Evolutionary conservation across 2,888 invertebrate species (phyloP).

Genomic region (Smittia aterrima): DNA sequence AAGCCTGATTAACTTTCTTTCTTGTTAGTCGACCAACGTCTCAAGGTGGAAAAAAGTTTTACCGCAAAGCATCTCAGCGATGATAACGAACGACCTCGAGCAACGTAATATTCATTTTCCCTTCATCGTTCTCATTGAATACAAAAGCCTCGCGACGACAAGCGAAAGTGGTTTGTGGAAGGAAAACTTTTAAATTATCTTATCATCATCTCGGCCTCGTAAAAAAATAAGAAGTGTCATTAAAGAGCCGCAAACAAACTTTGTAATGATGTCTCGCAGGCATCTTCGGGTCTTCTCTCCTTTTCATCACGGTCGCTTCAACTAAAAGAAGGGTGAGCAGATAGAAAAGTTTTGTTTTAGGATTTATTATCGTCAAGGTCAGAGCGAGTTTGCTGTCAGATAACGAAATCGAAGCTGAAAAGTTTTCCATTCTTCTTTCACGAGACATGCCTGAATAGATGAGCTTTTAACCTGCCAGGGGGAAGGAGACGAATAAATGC

Average conservation of each 20-base stretch:
- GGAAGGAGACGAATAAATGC: conserved; percentile 6
- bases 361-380: not conserved
- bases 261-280: conserved; percentile 27
- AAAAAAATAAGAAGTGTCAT: conserved; percentile 32
- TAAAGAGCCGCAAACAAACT: not conserved
- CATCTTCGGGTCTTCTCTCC: not conserved
- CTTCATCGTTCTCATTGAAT: not conserved
- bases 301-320: not conserved
- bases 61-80: not conserved
- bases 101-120: not conserved
- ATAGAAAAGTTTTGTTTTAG: not conserved
- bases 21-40: not conserved
- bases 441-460: too few species aligned
- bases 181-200: conserved; percentile 31
- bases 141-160: not conserved
- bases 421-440: not conserved
- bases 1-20: too few species aligned
- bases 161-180: not conserved
- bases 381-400: not conserved
- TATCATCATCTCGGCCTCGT: conserved; percentile 28
- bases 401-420: not conserved
- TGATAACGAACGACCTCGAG: not conserved
- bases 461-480: not conserved
- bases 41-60: not conserved
- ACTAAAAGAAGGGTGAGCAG: not conserved